Base-by-base conservation (phyloP, 2,888 invertebrate genomes). In the Cephus spinipes region DNA sequence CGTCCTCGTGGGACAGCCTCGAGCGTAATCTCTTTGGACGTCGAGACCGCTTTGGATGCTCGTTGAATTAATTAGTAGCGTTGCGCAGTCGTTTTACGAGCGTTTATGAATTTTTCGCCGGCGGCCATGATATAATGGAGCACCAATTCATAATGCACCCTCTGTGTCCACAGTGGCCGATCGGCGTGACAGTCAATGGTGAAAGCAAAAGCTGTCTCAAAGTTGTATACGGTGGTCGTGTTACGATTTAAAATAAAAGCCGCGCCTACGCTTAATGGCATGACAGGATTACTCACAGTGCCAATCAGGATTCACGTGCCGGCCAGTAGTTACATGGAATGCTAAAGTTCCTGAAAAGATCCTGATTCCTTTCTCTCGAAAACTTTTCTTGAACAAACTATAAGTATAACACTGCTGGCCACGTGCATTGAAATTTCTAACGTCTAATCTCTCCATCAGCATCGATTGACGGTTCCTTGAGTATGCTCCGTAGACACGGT, bases 121-220 rank as follows among this genome's bases (percentile, higher is more conserved):
- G 71, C 12, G 71, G 71, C 31, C 12, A 71, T 12, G 71, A 71
- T 71, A 71, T 71, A 71, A 71, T 33, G 71, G 71, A 23, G 32
- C 71, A 23, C 32, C 9, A 33, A 31, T 31, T 71, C 71, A 71
- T 31, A 71, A 71, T 71, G 71, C 71, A 71, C 71, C 71, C 71
- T 71, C 71, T 33, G 71, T 55, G 23, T 55, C 12, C 71, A 33
- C 71, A 71, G 33, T 71, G 32, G 15, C 32, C 33, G 71, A 31
- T 12, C 71, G 23, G 55, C 55, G 23, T 9, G 55, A 71, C 71
- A 33, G 71, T 71, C 71, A 33, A 33, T 33, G 71, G 71, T 71
- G 71, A 71, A 71, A 71, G 71, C 71, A 71, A 71, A 71, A 23
- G 55, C 55, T 23, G 55, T 9, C 55, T 55, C 55, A 3, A 23